A percentile compares a stretch with the other conserved stretches of the same genome.
These are phyloP conservation scores for Aphelocoma coerulescens DNA, from an alignment of 2,113 vertebrate genomes.

Conservation along the genomic window DNA sequence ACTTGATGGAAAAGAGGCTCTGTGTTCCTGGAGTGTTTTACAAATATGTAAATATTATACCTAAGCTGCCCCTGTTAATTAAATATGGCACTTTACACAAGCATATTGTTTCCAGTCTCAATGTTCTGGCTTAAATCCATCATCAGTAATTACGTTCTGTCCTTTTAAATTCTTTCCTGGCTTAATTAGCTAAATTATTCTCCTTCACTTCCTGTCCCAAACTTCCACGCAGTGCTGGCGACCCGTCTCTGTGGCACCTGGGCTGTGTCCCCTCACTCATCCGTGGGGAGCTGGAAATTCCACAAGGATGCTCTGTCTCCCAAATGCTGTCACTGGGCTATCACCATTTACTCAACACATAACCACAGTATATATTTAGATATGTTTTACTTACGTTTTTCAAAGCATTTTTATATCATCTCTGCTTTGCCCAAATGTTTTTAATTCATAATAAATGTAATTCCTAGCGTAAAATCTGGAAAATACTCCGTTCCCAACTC, in stretches of 20 bases:
- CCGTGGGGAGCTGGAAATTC: not conserved
- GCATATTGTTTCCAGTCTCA: constrained; percentile 43
- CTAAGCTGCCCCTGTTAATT: constrained; percentile 49
- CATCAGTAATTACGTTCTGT: constrained; percentile 17
- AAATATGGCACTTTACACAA: constrained; percentile 52
- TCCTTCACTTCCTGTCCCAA: constrained; percentile 3
- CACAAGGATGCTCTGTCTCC: not conserved
- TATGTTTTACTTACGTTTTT: not conserved
- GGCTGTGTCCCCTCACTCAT: not conserved
- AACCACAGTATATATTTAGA: accelerated
- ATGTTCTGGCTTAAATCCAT: constrained; percentile 61
- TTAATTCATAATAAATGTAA: not conserved
- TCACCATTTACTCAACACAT: not conserved
- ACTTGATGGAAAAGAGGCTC: constrained; percentile 38
- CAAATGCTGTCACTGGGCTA: not conserved
- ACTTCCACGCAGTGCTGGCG: not conserved
- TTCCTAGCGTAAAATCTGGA: not conserved
- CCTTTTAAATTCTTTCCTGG: constrained; percentile 36
- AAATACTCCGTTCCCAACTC: not conserved
- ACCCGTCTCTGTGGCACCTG: not conserved
- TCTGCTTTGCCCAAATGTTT: not conserved
- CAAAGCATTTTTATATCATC: not conserved
- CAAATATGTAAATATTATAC: constrained; percentile 61
- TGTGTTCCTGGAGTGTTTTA: constrained; percentile 46
- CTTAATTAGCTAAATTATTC: constrained; percentile 31